These are phyloP conservation scores for Fragum fragum DNA, from an alignment of 2,888 invertebrate genomes.

Conservation along the genomic window DNA sequence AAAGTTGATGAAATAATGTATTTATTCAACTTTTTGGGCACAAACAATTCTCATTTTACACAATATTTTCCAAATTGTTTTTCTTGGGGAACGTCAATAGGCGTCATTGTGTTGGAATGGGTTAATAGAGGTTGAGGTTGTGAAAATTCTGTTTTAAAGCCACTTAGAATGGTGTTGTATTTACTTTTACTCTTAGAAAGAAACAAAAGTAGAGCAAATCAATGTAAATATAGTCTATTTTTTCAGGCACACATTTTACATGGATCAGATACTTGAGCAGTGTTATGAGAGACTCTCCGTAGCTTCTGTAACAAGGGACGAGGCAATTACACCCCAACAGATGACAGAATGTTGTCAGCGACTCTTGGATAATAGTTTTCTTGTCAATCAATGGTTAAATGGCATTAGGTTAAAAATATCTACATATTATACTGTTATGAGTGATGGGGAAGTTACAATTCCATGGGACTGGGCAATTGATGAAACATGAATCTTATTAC, in stretches of 20 bases:
- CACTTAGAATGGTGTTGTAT: too few species aligned
- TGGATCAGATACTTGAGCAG: conserved; percentile 90
- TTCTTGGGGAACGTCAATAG: too few species aligned
- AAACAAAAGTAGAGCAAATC: too few species aligned
- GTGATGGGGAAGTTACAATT: conserved; percentile 96
- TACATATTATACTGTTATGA: conserved; percentile 96
- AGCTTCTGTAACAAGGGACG: conserved; percentile 94
- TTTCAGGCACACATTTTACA: conserved; percentile 88
- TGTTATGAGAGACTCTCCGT: conserved; percentile 91
- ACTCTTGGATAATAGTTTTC: conserved; percentile 88
- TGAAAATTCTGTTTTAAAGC: too few species aligned
- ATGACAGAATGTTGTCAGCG: conserved; percentile 95
- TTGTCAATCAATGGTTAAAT: conserved; percentile 88
- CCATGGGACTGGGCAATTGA: conserved; percentile 93
- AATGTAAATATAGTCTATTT: too few species aligned
- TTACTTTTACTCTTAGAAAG: too few species aligned
- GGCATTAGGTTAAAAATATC: conserved; percentile 93
- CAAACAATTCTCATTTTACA: too few species aligned
- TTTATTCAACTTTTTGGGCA: too few species aligned
- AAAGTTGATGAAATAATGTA: too few species aligned
- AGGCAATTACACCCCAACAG: conserved; percentile 95
- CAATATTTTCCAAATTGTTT: too few species aligned
- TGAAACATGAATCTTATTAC: conserved; percentile 24
- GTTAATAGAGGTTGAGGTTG: too few species aligned
- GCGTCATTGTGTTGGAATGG: too few species aligned